A percentile compares a stretch with the other conserved stretches of the same genome.
These are phyloP conservation scores for Leucophenga montana DNA, from an alignment of 2,888 invertebrate genomes.

Conservation along the genomic window DNA sequence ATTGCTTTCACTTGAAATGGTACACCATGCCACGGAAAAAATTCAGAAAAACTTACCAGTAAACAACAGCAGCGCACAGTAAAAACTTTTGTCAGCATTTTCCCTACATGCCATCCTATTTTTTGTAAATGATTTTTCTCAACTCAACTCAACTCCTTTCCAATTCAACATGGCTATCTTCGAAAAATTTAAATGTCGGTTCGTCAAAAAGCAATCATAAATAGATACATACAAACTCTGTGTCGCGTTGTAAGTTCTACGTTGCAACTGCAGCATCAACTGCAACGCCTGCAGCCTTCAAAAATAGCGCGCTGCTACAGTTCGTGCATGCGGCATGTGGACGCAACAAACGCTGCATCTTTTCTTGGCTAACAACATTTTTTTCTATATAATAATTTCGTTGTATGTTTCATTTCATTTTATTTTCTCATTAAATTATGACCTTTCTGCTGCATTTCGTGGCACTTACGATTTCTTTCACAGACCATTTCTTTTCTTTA, in stretches of 20 bases:
- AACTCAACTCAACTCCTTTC: too few species aligned
- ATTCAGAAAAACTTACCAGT: too few species aligned
- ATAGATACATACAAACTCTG: background rate
- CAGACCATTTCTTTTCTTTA: slow-evolving; percentile 17
- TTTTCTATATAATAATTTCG: slow-evolving; percentile 34
- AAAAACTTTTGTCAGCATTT: too few species aligned
- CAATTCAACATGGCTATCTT: too few species aligned
- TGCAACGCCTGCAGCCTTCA: background rate
- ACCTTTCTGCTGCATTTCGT: slow-evolving; percentile 42
- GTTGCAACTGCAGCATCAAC: background rate
- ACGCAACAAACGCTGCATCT: background rate
- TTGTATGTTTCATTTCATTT: slow-evolving; percentile 27
- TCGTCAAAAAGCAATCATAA: slow-evolving; percentile 16
- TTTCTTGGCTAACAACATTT: background rate
- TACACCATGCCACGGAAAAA: too few species aligned
- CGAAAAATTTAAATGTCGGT: slow-evolving; percentile 7
- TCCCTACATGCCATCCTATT: too few species aligned
- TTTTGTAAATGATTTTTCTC: too few species aligned
- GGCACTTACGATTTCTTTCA: slow-evolving; percentile 56
- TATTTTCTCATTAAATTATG: slow-evolving; percentile 28
- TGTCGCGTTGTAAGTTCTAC: background rate
- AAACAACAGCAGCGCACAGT: too few species aligned
- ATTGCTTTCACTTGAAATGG: too few species aligned
- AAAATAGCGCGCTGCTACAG: background rate
- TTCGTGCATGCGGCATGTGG: background rate